Evolutionary conservation across 2,888 invertebrate genomes (phyloP), one percentile per base, ranked within the genome.

Genomic region (Listrodromus nycthemerus): DNA sequence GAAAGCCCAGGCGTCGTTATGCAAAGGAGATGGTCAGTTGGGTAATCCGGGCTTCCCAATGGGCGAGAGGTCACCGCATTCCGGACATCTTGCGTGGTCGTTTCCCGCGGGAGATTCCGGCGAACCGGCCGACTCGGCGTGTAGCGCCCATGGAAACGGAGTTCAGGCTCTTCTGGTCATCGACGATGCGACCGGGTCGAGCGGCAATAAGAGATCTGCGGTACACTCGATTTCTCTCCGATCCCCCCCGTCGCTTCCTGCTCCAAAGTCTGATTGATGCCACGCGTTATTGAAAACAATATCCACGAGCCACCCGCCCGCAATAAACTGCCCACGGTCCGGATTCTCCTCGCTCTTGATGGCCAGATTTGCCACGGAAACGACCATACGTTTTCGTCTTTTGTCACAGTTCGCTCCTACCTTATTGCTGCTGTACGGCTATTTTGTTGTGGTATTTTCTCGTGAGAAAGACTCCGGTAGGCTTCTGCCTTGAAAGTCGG

Each of bases 11-110:
- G 88, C 83, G 91, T 92, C 93, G 92, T 93, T 93, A 93, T 93
- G 93, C 92, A 93, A 93, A 93, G 87, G 87, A 92, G 93, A 93
- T 93, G 93, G 93, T 92, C 93, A 93, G 90, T 89, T 90, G 88
- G 86, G 92, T 91, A 90, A 93, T 93, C 92, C 88, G 87, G 82
- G 88, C 89, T 88, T 90, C 88, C 86, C 85, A 87, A 85, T 86
- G 79, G 87, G 85, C 89, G 86, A 61, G 86, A 90, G 92, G 90
- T 91, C 89, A 89, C 86, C 91, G 91, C 91, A 89, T 92, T 91
- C 89, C 86, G 89, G 90, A 92, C 93, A 93, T 93, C 91, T 91
- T 91, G 92, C 89, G 91, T 88, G 87, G 87, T 90, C 89, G 89
- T 89, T 89, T 83, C 89, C 91, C 88, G 88, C 88, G 84, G 87